Conservation (phyloP, 2,888 invertebrate species). For the Megaustenia siamemsis region DNA sequence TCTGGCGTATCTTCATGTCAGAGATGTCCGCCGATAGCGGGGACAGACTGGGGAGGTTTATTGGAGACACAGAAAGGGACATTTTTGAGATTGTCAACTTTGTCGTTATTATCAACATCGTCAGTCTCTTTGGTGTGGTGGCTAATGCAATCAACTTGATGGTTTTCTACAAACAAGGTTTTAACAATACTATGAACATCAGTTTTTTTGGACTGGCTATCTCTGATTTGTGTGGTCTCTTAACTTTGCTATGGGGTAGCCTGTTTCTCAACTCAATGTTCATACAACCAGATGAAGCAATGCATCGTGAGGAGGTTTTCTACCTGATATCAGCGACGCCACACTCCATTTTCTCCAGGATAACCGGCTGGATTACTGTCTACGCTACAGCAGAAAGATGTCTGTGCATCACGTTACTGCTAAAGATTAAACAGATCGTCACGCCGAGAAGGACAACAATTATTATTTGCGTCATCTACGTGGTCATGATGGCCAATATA, state of each 20-base stretch:
- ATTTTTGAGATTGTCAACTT: slow-evolving; percentile 13
- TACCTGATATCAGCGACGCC: slow-evolving; percentile 18
- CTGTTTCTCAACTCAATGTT: slow-evolving; percentile 1
- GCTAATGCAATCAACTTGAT: not conserved
- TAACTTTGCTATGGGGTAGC: not conserved
- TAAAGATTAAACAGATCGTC: slow-evolving; percentile 7
- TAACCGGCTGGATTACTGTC: slow-evolving; percentile 16
- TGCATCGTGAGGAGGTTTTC: not conserved
- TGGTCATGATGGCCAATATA: not conserved
- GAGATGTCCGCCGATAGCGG: too few species aligned
- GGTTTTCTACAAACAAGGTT: slow-evolving; percentile 33
- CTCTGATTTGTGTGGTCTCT: not conserved
- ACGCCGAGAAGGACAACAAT: not conserved
- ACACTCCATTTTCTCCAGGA: not conserved
- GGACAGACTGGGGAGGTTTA: too few species aligned
- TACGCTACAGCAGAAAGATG: slow-evolving; percentile 2
- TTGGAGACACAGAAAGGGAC: not conserved
- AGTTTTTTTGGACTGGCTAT: slow-evolving; percentile 25
- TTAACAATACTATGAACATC: slow-evolving; percentile 3
- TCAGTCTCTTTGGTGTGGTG: not conserved
- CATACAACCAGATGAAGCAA: not conserved
- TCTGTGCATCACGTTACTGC: not conserved
- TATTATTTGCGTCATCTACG: not conserved
- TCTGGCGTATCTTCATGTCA: too few species aligned
- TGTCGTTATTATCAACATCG: not conserved